Evolutionary conservation across 2,113 vertebrate genomes (phyloP).

Genomic region (Chamaea fasciata): DNA sequence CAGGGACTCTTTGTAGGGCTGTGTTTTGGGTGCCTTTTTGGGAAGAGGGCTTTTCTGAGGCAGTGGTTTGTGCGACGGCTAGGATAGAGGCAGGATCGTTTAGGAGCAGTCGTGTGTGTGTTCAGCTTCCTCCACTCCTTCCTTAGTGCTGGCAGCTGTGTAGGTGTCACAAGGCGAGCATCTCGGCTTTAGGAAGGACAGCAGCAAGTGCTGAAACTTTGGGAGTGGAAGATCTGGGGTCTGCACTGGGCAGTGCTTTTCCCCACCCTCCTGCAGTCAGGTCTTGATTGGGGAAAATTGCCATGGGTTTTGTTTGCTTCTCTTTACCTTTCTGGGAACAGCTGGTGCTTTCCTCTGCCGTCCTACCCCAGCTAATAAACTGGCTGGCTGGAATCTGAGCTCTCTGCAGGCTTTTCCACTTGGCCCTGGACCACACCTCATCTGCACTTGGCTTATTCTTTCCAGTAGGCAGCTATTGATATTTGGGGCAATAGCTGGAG

Average conservation of each 20-base stretch:
- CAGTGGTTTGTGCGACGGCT: background rate
- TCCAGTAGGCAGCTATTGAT: background rate
- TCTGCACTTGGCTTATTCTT: background rate
- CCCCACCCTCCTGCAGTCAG: background rate
- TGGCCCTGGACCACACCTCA: background rate
- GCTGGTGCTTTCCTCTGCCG: background rate
- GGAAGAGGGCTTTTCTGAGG: background rate
- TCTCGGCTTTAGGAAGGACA: conserved; percentile 21
- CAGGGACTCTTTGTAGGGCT: background rate
- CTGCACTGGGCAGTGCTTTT: background rate
- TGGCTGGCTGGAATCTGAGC: background rate
- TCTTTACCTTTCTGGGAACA: background rate
- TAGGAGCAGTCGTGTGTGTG: background rate
- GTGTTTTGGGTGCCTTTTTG: background rate
- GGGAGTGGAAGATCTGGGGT: background rate
- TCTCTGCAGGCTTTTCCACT: background rate
- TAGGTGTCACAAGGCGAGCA: background rate
- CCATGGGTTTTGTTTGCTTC: background rate
- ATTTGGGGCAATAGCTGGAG: background rate
- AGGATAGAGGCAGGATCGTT: background rate
- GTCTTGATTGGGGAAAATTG: background rate
- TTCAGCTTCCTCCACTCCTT: background rate
- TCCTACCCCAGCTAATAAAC: background rate
- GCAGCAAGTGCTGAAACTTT: conserved; percentile 63
- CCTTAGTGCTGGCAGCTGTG: background rate